phyloP scores from a whole-genome alignment of 35 echinoderm and acorn worm species.

The Holothuria glaberrima region DNA sequence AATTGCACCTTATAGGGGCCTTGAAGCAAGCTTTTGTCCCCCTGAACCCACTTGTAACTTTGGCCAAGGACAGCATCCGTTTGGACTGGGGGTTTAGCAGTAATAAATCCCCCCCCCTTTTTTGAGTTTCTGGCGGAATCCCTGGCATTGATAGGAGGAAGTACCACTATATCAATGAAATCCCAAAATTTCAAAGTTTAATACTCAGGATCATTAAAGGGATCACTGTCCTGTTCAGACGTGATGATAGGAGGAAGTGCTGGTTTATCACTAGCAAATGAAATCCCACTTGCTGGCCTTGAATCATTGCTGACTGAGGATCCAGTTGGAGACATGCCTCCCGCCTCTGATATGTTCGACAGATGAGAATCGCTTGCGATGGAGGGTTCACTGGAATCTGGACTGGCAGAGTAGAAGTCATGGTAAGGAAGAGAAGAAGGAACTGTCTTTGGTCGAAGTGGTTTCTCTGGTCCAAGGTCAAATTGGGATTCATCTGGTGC shows the following conservation, averaged over 20 bases:
- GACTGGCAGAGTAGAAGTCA: constrained; percentile 65
- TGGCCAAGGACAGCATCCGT: too few relatives aligned
- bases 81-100: too few relatives aligned
- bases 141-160: too few relatives aligned
- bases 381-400: constrained; percentile 87
- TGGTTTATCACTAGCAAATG: constrained; percentile 57
- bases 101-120: too few relatives aligned
- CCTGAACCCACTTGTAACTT: too few relatives aligned
- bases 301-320: constrained; percentile 35
- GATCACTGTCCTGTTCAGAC: constrained; percentile 15
- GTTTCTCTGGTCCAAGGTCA: constrained; percentile 50
- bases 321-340: constrained; percentile 65
- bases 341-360: constrained; percentile 87
- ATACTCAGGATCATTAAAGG: constrained; percentile 28
- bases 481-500: constrained; percentile 59
- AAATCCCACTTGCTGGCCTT: constrained; percentile 40
- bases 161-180: too few relatives aligned
- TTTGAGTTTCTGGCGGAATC: too few relatives aligned
- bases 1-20: too few relatives aligned
- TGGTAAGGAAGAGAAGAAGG: constrained; percentile 53
- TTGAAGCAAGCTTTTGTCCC: too few relatives aligned
- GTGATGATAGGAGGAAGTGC: constrained; percentile 47
- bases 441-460: constrained; percentile 70
- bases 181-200: not conserved
- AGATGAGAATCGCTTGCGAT: constrained; percentile 73